Evolutionary conservation across 2,888 invertebrate genomes (phyloP), one percentile per base, ranked within the genome.

Genomic region (Trypoxylon attenuatum): DNA sequence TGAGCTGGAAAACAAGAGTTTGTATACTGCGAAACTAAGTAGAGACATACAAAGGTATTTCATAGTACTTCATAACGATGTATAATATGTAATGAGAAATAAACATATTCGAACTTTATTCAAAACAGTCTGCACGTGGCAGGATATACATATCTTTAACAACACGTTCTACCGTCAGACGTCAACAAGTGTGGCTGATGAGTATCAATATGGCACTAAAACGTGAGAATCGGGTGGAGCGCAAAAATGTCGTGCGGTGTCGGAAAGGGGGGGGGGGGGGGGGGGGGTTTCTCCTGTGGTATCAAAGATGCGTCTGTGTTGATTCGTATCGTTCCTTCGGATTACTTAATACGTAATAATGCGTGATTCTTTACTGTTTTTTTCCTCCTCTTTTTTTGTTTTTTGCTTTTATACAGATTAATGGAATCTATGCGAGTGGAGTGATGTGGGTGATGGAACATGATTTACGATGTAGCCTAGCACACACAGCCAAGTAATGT

Each of bases 401-500:
- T 43, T 38, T 52, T 22, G 42, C 29, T 5, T 3, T 29, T 23
- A 51, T 71, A 69, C 45, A 60, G 52, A 46, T 45, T 57, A 75
- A 72, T 78, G 71, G 62, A 69, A 59, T 46, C 22, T 65, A 66
- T 73, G 74, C 71, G 69, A 77, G 65, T 71, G 76, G 73, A 75
- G 68, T 67, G 73, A 80, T 10, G 13, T 76, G 75, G 71, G 73
- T 76, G 78, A 82, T 82, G 80, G 82, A 80, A 77, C 75, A 80
- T 82, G 82, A 82, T 79, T 77, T 77, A 80, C 78, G 78, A 82
- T 79, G 81, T 83, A 83, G 80, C 82, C 82, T 85, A 86, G 82
- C 83, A 82, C 85, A 83, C 86, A 85, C 85, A 86, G 86, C 85
- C 85, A 86, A 84, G 82, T 84, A 82, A 82, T 73, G 79, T 77